Evolutionary conservation across 1,140 invertebrate genomes (phyloP).

Genomic region (Latrodectus geometricus): DNA sequence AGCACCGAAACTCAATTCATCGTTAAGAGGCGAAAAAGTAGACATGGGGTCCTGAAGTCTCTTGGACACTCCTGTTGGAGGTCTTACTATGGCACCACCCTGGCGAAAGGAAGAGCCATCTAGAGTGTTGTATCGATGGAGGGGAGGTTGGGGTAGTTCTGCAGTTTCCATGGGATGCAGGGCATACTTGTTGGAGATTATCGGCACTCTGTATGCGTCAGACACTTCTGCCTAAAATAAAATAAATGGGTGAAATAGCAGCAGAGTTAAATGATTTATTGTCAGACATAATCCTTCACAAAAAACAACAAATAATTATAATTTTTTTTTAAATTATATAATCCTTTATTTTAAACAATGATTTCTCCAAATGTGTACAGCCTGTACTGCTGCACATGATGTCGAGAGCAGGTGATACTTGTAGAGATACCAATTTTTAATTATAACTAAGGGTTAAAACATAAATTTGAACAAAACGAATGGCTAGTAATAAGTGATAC

Average conservation of each 20-base stretch:
- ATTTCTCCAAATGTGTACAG: too few species aligned
- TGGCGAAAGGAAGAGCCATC: not conserved
- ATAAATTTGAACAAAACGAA: too few species aligned
- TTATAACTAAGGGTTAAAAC: too few species aligned
- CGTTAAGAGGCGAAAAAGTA: not conserved
- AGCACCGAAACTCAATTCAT: conserved; percentile 18
- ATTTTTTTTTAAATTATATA: too few species aligned
- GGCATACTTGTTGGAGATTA: conserved; percentile 62
- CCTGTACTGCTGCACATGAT: too few species aligned
- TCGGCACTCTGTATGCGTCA: conserved; percentile 50
- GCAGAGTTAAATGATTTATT: not conserved
- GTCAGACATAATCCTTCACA: not conserved
- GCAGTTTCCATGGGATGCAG: conserved; percentile 18
- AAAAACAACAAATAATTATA: not conserved
- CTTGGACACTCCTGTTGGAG: conserved; percentile 3
- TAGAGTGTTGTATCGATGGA: not conserved
- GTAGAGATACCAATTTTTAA: too few species aligned
- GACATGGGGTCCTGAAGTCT: not conserved
- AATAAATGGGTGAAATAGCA: not conserved
- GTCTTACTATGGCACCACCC: not conserved
- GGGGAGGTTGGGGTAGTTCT: conserved; percentile 1
- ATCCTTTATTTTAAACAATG: too few species aligned
- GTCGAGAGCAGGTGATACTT: too few species aligned
- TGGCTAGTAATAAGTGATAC: too few species aligned
- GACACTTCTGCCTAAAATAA: conserved; percentile 30